Conservation (phyloP, 2,113 vertebrate species). For the Cavia aperea region DNA sequence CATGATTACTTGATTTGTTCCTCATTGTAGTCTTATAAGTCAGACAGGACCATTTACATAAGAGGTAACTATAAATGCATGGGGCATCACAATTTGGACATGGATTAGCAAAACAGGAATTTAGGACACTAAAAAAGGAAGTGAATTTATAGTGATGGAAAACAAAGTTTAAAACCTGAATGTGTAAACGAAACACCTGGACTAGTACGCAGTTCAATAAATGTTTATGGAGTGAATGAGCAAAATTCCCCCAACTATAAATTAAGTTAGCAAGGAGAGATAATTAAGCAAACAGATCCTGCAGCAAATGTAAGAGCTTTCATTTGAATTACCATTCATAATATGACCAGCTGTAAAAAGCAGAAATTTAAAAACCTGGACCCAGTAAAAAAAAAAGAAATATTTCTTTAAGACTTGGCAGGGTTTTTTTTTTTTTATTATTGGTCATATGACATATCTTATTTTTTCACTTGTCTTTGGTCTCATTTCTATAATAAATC, state of each 20-base stretch:
- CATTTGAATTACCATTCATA: background rate
- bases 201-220: background rate
- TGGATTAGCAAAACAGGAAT: background rate
- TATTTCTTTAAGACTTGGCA: conserved; percentile 29
- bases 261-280: background rate
- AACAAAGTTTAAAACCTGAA: conserved; percentile 30
- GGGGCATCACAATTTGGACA: background rate
- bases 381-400: background rate
- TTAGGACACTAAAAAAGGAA: background rate
- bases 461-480: conserved; percentile 6
- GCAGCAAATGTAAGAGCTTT: background rate
- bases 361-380: conserved; percentile 21
- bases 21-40: background rate
- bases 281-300: background rate
- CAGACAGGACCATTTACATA: background rate
- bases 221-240: background rate
- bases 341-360: background rate
- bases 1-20: background rate
- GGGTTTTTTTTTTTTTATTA: conserved; percentile 41
- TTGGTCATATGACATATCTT: background rate
- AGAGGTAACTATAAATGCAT: background rate
- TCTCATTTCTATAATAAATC: conserved; percentile 38
- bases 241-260: background rate
- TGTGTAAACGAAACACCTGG: background rate
- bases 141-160: background rate